Evolutionary conservation across 2,113 vertebrate genomes (phyloP), one percentile per base, ranked within the genome.

Genomic region (Xiphophorus couchianus): DNA sequence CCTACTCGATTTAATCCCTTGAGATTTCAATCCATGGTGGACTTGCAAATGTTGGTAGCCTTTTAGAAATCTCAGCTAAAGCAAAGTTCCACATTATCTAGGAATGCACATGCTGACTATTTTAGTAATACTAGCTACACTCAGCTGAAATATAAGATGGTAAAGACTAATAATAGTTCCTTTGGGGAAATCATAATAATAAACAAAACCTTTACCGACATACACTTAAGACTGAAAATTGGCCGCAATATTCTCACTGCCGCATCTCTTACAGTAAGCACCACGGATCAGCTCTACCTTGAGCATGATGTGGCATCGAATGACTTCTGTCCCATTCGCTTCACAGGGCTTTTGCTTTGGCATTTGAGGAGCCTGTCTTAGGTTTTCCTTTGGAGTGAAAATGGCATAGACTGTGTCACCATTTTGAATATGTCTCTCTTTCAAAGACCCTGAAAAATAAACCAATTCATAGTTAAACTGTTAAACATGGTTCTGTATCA

Each of bases 261-360:
- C 7, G 51, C 22, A 58, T n/a, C 28, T 29, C 29, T 19, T 19
- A 65, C 33, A 2, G 62, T 66, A 30, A 68, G 17, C 0, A 61
- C 61, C 19, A 17, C 1, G 25, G 0, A 37, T 72, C 29, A 66
- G 0, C 60, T 17, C 0, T 48, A 93, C 92, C 86, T 78, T 91
- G 3, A 93, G 86, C 92, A 93, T 93, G 48, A 92, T 60, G 77
- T 91, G 88, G 1, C 92, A 93, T 67, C 1, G 83, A 28, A 93
- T 70, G 2, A 54, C 27, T 33, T 84, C 25, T 6, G 73, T 42
- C 61, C 92, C 91, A 60, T 3, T 2, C 17, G 42, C 0, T 58
- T 66, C 37, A 0, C 0, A 6, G 25, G 29, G 11, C 0, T 65
- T 30, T 54, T 44, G 37, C 5, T 54, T 27, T 81, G 0, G 72